These are phyloP conservation scores for Drosophila fulvimacula DNA, from an alignment of 2,888 invertebrate species.

Conservation along the genomic window DNA sequence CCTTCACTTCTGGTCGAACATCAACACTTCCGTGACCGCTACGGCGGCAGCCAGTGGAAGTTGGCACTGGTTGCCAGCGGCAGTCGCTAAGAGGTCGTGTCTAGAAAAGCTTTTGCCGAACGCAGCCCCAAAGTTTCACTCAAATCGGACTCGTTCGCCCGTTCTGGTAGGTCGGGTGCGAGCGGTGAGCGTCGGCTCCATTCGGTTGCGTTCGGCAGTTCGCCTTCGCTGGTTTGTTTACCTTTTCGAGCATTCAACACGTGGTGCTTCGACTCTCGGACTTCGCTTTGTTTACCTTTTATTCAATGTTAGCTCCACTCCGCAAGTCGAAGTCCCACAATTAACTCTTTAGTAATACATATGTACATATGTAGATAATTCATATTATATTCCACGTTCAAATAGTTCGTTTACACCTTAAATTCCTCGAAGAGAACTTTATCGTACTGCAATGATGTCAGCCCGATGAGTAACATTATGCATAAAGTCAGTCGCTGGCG, in stretches of 20 bases:
- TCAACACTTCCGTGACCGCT: constrained; percentile 61
- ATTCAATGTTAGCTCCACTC: not conserved
- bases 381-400: not conserved
- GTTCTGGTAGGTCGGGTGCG: constrained; percentile 28
- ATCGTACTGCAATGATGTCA: no score
- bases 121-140: constrained; percentile 54
- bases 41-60: constrained; percentile 51
- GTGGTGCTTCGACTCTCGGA: constrained; percentile 34
- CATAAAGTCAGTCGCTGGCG: not conserved
- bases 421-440: no score
- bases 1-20: constrained; percentile 60
- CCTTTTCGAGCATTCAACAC: constrained; percentile 56
- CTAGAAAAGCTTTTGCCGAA: constrained; percentile 54
- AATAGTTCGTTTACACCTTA: no score
- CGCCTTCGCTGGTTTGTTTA: constrained; percentile 62
- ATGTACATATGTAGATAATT: no score
- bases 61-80: constrained; percentile 34
- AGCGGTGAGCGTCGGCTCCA: constrained; percentile 1
- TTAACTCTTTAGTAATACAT: not conserved
- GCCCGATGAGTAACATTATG: no score
- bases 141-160: constrained; percentile 30
- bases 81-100: constrained; percentile 32
- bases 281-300: constrained; percentile 36
- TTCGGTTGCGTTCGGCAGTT: constrained; percentile 19
- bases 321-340: not conserved